These are phyloP conservation scores for Neosilurus hyrtlii DNA, from an alignment of 2,797 vertebrate species.

Conservation along the genomic window DNA sequence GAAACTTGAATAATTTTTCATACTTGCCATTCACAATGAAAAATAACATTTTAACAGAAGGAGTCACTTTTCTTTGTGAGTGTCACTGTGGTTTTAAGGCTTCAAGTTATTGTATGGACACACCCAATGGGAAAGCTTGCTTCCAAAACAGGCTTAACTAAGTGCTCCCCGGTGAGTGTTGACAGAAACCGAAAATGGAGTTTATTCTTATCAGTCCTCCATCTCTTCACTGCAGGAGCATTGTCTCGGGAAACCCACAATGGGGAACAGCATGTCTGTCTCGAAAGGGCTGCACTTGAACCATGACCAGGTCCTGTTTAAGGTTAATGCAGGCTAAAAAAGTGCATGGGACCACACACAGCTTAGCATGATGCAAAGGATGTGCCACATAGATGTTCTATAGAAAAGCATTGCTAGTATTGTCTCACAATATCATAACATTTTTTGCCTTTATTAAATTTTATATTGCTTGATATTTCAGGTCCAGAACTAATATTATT, in stretches of 20 bases:
- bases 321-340: constrained; percentile 47
- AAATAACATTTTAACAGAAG: not conserved
- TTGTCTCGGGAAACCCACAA: constrained; percentile 27
- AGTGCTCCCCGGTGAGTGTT: constrained; percentile 34
- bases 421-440: not conserved
- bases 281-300: constrained; percentile 37
- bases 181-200: constrained; percentile 30
- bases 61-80: not conserved
- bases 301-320: constrained; percentile 41
- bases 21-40: not conserved
- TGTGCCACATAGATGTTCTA: not conserved
- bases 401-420: not conserved
- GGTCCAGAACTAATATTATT: not conserved
- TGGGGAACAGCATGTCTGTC: constrained; percentile 25
- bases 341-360: constrained; percentile 34
- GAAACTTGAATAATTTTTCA: not conserved
- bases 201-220: constrained; percentile 33
- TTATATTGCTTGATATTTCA: not conserved
- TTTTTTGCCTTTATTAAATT: not conserved
- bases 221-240: constrained; percentile 33
- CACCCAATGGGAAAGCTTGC: constrained; percentile 13
- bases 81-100: constrained; percentile 13
- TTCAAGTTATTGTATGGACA: constrained; percentile 9
- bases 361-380: not conserved
- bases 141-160: constrained; percentile 38